Evolutionary conservation across 2,888 invertebrate species (phyloP).

Genomic region (Nomada fucata): DNA sequence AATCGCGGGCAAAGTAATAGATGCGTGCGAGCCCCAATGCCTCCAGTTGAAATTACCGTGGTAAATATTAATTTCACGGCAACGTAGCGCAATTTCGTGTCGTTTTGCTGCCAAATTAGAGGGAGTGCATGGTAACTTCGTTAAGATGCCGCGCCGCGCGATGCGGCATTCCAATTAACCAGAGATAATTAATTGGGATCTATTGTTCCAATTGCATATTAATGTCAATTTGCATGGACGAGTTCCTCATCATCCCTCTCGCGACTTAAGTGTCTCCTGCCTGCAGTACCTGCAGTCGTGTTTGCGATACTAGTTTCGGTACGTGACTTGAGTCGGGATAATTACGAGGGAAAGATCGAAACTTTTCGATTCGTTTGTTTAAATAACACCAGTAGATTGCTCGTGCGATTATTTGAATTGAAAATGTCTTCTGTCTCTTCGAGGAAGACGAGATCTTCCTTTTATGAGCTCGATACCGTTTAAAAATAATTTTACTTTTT

Average conservation of each 20-base stretch:
- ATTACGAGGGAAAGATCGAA: not conserved
- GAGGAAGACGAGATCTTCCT: too few relatives aligned
- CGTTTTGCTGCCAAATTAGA: slow-evolving; percentile 49
- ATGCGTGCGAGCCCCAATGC: not conserved
- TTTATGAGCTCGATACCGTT: too few relatives aligned
- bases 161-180: slow-evolving; percentile 56
- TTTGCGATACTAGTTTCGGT: not conserved
- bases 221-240: slow-evolving; percentile 65
- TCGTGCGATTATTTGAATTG: too few relatives aligned
- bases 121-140: slow-evolving; percentile 47
- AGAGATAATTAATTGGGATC: slow-evolving; percentile 64
- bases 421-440: too few relatives aligned
- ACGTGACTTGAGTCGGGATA: not conserved
- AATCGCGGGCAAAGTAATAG: not conserved
- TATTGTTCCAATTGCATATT: slow-evolving; percentile 68
- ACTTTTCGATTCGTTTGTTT: not conserved
- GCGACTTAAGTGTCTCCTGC: slow-evolving; percentile 29
- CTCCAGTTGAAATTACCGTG: slow-evolving; percentile 23
- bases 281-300: slow-evolving; percentile 7
- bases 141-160: slow-evolving; percentile 44
- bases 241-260: slow-evolving; percentile 48
- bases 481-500: too few relatives aligned
- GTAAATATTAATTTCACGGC: slow-evolving; percentile 42
- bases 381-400: too few relatives aligned
- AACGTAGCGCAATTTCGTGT: slow-evolving; percentile 29